phyloP scores from a whole-genome alignment of 2,797 vertebrate species.

The Tarsius wallacei region DNA sequence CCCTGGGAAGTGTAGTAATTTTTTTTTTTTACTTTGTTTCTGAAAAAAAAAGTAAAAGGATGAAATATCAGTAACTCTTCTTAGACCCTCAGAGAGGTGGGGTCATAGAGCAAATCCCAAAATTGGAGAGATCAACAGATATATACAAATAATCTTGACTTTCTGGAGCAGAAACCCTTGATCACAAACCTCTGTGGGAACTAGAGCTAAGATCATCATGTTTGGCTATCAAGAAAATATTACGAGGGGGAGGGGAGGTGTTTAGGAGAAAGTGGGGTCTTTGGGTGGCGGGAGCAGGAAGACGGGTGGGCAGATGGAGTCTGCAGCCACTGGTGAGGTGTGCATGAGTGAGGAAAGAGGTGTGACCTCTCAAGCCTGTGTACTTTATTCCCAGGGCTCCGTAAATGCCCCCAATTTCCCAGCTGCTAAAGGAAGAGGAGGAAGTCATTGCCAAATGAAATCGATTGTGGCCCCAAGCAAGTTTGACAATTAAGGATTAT shows the following conservation, averaged over 20 bases:
- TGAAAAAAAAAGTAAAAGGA: too few relatives aligned
- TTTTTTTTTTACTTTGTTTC: too few relatives aligned
- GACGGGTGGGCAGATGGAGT: not conserved
- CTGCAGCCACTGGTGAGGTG: not conserved
- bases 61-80: not conserved
- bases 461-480: too few relatives aligned
- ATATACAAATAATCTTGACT: not conserved
- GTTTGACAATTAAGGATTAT: too few relatives aligned
- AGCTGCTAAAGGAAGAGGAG: conserved; percentile 52
- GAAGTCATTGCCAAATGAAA: too few relatives aligned
- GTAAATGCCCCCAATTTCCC: conserved; percentile 66
- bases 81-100: not conserved
- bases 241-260: conserved; percentile 73
- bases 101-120: not conserved
- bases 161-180: not conserved
- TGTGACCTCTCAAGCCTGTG: conserved; percentile 56
- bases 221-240: not conserved
- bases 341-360: not conserved
- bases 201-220: not conserved
- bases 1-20: too few relatives aligned
- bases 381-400: conserved; percentile 56
- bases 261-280: conserved; percentile 60
- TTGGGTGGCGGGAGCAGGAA: not conserved
- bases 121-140: not conserved
- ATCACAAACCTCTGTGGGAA: not conserved